Base-by-base conservation (phyloP, 2,888 invertebrate species). In the Apoderus coryli region DNA sequence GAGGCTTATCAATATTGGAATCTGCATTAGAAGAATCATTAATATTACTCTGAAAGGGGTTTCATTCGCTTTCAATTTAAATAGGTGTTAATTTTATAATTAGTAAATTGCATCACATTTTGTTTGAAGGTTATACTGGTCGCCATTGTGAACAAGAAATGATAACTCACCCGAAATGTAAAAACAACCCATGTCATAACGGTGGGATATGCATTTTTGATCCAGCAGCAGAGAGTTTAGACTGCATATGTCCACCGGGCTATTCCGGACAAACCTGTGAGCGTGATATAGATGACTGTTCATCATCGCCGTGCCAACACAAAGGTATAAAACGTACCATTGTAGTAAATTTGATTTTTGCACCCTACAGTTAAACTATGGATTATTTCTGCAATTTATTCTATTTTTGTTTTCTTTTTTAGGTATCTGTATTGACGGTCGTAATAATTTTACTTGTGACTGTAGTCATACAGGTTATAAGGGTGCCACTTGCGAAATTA, bases 361-460 rank as follows among this genome's bases (percentile, higher is more conserved):
- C n/a, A n/a, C n/a, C n/a, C n/a, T n/a, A n/a, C n/a, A n/a, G n/a
- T n/a, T n/a, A n/a, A n/a, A n/a, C n/a, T n/a, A n/a, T n/a, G n/a
- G n/a, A n/a, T n/a, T n/a, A n/a, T n/a, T n/a, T n/a, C n/a, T n/a
- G n/a, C n/a, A n/a, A n/a, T n/a, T n/a, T 6, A 22, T 22, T 10
- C 6, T 22, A 10, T 4, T 11, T 5, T 10, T 25, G 14, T 12
- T 25, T 11, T 10, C 13, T 22, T n/a, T 23, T 12, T 19, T 34
- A n/a, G 49, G 53, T 2, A 25, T 41, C 13, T 88, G 88, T 55
- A 58, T 67, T 27, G 81, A 84, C 56, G 72, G 69, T 28, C 63
- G 72, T 43, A 76, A 79, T 54, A 72, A 74, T 47, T 86, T 71
- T 56, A 72, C 70, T 6, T 88, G 89, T 59, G 71, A 77, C 52